Percentiles rank a stretch among this genome's conserved stretches.
phyloP scores from a whole-genome alignment of 2,888 invertebrate species.

The Fragum sueziense region DNA sequence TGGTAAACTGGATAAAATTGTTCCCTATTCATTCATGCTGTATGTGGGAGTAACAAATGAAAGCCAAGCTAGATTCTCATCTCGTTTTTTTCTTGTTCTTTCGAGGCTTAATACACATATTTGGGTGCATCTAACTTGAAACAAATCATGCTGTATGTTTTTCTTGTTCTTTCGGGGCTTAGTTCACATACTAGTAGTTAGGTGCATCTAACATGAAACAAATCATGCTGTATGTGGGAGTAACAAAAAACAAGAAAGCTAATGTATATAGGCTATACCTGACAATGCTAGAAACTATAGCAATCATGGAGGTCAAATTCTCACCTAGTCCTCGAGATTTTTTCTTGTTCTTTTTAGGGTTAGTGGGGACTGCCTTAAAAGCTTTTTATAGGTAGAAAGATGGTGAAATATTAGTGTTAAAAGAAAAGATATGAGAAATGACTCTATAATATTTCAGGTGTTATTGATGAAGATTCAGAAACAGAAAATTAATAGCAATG shows the following conservation, averaged over 20 bases:
- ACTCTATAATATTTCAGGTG: not conserved
- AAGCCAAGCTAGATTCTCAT: no score
- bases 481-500: not conserved
- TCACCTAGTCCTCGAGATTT: conserved; percentile 52
- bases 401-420: not conserved
- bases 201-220: not conserved
- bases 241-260: not conserved
- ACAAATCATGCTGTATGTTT: no score
- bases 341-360: conserved; percentile 46
- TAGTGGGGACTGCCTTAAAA: conserved; percentile 28
- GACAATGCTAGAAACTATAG: conserved; percentile 36
- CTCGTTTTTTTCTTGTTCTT: no score
- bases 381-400: conserved; percentile 21
- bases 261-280: conserved; percentile 29
- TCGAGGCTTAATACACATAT: no score
- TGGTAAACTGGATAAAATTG: no score
- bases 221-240: not conserved
- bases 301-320: conserved; percentile 33
- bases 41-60: no score
- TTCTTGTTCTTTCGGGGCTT: no score
- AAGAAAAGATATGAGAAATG: not conserved
- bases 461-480: not conserved
- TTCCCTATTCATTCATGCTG: no score
- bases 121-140: no score
- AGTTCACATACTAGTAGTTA: no score